Conservation (phyloP, 2,888 invertebrate species). For the Limenitis camilla region DNA sequence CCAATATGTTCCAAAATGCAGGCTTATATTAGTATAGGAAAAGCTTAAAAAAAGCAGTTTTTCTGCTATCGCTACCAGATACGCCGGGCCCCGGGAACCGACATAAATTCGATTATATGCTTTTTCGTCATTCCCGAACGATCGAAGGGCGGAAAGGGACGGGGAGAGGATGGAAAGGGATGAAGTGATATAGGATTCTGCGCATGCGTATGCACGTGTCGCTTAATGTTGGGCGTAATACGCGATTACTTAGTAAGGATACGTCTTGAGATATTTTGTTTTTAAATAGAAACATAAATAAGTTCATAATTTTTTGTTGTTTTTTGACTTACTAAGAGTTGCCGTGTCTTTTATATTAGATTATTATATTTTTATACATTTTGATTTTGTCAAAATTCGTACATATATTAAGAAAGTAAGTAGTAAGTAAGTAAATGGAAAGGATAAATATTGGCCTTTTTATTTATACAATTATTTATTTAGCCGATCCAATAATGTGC, state of each 20-base stretch:
- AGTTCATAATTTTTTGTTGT: neutral
- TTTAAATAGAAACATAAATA: no score
- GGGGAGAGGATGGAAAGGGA: conserved; percentile 17
- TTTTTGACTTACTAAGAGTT: neutral
- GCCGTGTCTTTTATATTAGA: neutral
- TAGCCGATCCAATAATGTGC: no score
- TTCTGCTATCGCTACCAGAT: conserved; percentile 43
- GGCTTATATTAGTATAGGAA: neutral
- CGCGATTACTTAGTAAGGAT: conserved; percentile 29
- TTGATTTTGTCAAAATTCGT: no score
- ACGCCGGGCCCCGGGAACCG: conserved; percentile 35
- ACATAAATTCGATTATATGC: conserved; percentile 71
- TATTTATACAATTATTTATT: no score
- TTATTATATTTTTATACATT: no score
- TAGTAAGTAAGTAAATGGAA: no score
- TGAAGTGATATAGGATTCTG: conserved; percentile 11
- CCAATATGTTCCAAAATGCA: no score
- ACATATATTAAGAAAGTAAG: no score
- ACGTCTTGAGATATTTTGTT: conserved; percentile 29
- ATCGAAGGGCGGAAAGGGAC: conserved; percentile 57
- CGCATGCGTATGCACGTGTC: conserved; percentile 69
- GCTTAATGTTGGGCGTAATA: conserved; percentile 34
- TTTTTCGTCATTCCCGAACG: conserved; percentile 69
- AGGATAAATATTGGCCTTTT: no score
- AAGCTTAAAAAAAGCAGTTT: conserved; percentile 26